Percentiles rank a stretch among this genome's conserved stretches.
These are phyloP conservation scores for Smittia aterrima DNA, from an alignment of 2,888 invertebrate species.

Conservation along the genomic window DNA sequence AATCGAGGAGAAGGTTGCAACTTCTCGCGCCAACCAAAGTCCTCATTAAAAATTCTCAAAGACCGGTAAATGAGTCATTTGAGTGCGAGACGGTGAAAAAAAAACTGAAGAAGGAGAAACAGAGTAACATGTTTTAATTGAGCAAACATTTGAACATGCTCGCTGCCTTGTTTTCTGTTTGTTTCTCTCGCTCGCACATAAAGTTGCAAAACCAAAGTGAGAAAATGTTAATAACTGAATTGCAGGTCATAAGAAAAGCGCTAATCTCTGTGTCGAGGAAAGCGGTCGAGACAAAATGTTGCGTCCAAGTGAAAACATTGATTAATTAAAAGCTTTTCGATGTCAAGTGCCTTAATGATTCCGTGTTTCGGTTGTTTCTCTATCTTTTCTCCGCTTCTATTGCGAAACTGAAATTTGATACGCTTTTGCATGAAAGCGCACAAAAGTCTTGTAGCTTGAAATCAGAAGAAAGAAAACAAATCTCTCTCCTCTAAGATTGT, in stretches of 20 bases:
- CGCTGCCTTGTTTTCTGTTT: slow-evolving; percentile 25
- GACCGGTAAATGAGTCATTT: slow-evolving; percentile 38
- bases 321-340: slow-evolving; percentile 41
- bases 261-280: not conserved
- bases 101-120: not conserved
- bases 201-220: slow-evolving; percentile 26
- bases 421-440: not conserved
- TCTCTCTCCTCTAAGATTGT: too few species aligned
- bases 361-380: slow-evolving; percentile 4
- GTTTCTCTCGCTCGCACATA: slow-evolving; percentile 10
- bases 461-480: too few species aligned
- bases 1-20: not conserved
- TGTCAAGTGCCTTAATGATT: slow-evolving; percentile 36
- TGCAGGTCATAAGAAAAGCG: not conserved
- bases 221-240: slow-evolving; percentile 14
- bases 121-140: slow-evolving; percentile 39
- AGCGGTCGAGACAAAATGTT: not conserved
- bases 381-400: not conserved
- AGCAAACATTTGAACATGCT: slow-evolving; percentile 28
- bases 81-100: too few species aligned
- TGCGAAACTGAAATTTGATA: not conserved
- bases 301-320: slow-evolving; percentile 18
- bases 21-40: not conserved
- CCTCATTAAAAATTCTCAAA: not conserved
- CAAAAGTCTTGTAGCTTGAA: not conserved